Conservation (phyloP, 1,140 invertebrate genomes). For the Amphibalanus amphitrite region DNA sequence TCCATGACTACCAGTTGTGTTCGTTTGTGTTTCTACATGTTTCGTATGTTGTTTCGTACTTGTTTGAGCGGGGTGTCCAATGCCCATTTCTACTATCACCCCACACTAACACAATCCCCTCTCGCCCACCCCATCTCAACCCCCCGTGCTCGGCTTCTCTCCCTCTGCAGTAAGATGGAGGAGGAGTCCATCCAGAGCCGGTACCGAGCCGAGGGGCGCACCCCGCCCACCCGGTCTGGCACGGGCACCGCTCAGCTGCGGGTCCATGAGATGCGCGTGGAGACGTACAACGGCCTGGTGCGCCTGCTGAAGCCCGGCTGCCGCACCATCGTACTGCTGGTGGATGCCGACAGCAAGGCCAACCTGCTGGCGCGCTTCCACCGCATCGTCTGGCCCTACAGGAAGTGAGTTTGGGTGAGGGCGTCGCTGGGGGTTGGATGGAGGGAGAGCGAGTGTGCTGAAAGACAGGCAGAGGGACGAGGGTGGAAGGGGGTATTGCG, state of each 20-base stretch:
- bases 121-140: too few species aligned
- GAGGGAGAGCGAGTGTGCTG: too few species aligned
- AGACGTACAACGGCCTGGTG: conserved; percentile 89
- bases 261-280: conserved; percentile 78
- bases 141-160: neutral
- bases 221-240: neutral
- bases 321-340: conserved; percentile 72
- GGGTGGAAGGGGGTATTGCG: too few species aligned
- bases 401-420: conserved; percentile 59
- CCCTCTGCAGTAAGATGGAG: conserved; percentile 9
- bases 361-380: conserved; percentile 80
- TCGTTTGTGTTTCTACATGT: too few species aligned
- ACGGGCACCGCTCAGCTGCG: conserved; percentile 38
- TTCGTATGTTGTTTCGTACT: too few species aligned
- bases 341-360: conserved; percentile 70
- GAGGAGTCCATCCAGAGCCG: conserved; percentile 12
- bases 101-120: too few species aligned
- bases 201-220: conserved; percentile 10
- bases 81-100: too few species aligned
- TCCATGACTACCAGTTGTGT: too few species aligned
- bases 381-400: conserved; percentile 81
- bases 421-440: too few species aligned
- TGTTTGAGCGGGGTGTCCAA: too few species aligned
- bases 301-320: conserved; percentile 86
- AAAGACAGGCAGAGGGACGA: too few species aligned